Base-by-base conservation (phyloP, 2,888 invertebrate genomes). In the Eucera pruinosa region DNA sequence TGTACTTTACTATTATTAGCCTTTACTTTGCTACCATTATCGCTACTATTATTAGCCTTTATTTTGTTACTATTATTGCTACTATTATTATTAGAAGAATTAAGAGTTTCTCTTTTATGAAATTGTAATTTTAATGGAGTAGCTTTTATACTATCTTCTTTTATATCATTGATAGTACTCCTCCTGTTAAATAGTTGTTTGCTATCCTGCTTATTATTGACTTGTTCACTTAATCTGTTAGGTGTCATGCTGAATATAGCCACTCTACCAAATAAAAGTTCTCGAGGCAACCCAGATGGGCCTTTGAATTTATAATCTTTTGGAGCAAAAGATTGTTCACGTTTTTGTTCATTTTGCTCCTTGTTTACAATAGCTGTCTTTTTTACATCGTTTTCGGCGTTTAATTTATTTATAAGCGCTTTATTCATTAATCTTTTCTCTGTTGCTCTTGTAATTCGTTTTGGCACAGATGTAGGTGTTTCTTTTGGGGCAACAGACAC, bases 221-320 rank as follows among this genome's bases (percentile, higher is more conserved):
- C n/a, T n/a, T n/a, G n/a, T n/a, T n/a, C n/a, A 13, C 15, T 47
- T 13, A 39, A 25, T 48, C 50, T 13, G 9, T 15, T 7, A 7
- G 68, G 67, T 41, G 73, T 61, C 18, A 64, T 77, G 33, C 23
- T 30, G 30, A 55, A 5, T 15, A 74, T n/a, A 6, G n/a, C 13
- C 25, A 80, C 66, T 43, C 64, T 55, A 13, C 88, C 89, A 77
- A 87, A 88, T 52, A 90, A 52, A 15, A 89, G 88, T 23, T 89
- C 68, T 4, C 76, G 58, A 0, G 64, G 23, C 11, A 89, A 36
- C 0, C 86, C 91, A 0, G 23, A 1, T 11, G 18, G 95, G 4
- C 94, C 92, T 83, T 91, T 93, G 84, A 95, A 95, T 13, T 89
- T 80, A 18, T 94, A 93, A 91, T 94, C 93, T 66, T 88, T 88